Percentiles rank a stretch among this genome's conserved stretches.
Evolutionary conservation across 1,140 invertebrate genomes (phyloP).

Genomic region (Agrilus planipennis): DNA sequence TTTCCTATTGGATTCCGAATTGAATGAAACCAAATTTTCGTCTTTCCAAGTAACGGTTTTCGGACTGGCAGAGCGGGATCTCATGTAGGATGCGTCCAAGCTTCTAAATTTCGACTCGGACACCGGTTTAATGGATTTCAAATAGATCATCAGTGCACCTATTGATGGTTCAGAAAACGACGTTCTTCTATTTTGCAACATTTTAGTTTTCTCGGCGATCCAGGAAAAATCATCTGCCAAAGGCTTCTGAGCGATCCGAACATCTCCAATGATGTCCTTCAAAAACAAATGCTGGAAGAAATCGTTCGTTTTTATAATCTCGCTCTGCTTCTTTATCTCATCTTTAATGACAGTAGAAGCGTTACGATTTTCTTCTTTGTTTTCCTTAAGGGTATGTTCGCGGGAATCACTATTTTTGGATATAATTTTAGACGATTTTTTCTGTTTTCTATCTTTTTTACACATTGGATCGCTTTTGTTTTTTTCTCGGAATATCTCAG

Average conservation of each 20-base stretch:
- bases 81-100: constrained; percentile 38
- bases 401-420: too few relatives aligned
- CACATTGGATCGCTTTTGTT: neutral
- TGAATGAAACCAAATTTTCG: constrained; percentile 28
- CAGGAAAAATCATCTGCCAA: constrained; percentile 36
- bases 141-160: constrained; percentile 46
- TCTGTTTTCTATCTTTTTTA: too few relatives aligned
- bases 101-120: constrained; percentile 57
- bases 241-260: constrained; percentile 20
- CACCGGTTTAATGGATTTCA: constrained; percentile 55
- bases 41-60: constrained; percentile 22
- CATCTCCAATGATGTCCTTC: constrained; percentile 32
- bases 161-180: constrained; percentile 41
- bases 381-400: constrained; percentile 4
- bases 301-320: constrained; percentile 44
- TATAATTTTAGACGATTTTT: too few relatives aligned
- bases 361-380: constrained; percentile 8
- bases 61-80: constrained; percentile 27
- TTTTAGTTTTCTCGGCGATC: constrained; percentile 49
- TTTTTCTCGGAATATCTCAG: neutral
- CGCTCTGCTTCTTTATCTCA: constrained; percentile 41
- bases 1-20: constrained; percentile 31
- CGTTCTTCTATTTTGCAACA: constrained; percentile 43
- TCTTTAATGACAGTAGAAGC: constrained; percentile 29
- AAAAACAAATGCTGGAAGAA: constrained; percentile 63